Base-by-base conservation (phyloP, 53 echinoderm and acorn worm genomes). In the Zoroaster sp. region DNA sequence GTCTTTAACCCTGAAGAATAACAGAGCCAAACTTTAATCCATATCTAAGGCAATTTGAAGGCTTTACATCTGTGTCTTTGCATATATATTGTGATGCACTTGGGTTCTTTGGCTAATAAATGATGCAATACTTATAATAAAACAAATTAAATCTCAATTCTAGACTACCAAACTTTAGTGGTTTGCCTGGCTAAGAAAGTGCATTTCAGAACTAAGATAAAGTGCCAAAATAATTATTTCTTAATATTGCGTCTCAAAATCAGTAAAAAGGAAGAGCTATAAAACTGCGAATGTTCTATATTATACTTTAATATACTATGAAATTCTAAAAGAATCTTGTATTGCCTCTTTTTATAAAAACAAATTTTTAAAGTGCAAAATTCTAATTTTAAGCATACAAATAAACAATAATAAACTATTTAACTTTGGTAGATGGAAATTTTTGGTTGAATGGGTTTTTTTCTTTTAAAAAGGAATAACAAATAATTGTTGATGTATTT, bases 181-280 rank as follows among this genome's bases (percentile, higher is more conserved):
- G 63, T 28, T 59, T 3, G 11, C 21, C 23, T 59, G 63, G 63
- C 63, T 59, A 59, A 59, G 63, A 59, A 21, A 49, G 51, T 85
- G 71, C 69, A 85, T 85, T 85, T 85, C 71, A 85, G 71, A 83
- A 46, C 69, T 32, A 69, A 81, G 55, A 25, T 59, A 41, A 85
- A 11, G 34, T 83, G 43, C 83, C 40, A 83, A 37, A 41, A 83
- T 13, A 67, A 7, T 66, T 18, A 35, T 9, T 21, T 71, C 28
- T 21, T 46, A 77, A 46, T 70, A 70, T 70, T 85, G 69, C 71
- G 18, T 18, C 35, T 4, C 14, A 32, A 20, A 42, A 66, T 45
- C 31, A n/a, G n/a, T 5, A 18, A 41, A 36, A 85, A 85, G 33
- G 6, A 42, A 77, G 9, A 34, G 25, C 83, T 69, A 68, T 46